Percentiles rank a stretch among this genome's conserved stretches.
Evolutionary conservation across 1,140 invertebrate genomes (phyloP).

Genomic region (Drosophila serrata): DNA sequence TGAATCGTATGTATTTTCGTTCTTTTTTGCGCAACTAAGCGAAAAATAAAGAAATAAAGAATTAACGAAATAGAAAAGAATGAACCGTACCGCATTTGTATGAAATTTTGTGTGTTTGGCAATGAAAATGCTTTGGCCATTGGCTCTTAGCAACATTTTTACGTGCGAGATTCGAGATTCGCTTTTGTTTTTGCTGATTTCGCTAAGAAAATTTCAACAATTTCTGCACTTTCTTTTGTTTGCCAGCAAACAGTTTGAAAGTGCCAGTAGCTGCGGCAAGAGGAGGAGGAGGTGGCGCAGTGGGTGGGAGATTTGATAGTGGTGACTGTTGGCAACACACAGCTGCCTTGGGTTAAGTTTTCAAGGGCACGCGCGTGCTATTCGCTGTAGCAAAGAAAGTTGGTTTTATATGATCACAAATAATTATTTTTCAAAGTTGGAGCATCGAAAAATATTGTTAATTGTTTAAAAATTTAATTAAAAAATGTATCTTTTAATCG

Average conservation of each 20-base stretch:
- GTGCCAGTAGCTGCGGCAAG: conserved; percentile 13
- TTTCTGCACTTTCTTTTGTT: conserved; percentile 84
- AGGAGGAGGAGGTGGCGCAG: neutral
- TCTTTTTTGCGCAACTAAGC: conserved; percentile 66
- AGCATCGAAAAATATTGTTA: neutral
- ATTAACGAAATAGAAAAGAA: conserved; percentile 28
- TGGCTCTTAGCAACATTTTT: conserved; percentile 57
- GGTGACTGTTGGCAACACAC: conserved; percentile 56
- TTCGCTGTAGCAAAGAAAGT: conserved; percentile 1
- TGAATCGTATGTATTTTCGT: conserved; percentile 28
- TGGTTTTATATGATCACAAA: neutral
- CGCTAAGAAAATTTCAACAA: conserved; percentile 75
- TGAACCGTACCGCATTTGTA: conserved; percentile 62
- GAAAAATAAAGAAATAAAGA: conserved; percentile 54
- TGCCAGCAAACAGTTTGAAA: conserved; percentile 71
- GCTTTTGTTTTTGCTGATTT: conserved; percentile 54
- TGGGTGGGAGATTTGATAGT: neutral
- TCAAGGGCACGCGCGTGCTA: conserved; percentile 80
- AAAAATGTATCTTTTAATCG: too few relatives aligned
- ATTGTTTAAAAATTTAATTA: too few relatives aligned
- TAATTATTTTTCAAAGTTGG: neutral
- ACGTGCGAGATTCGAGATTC: conserved; percentile 63
- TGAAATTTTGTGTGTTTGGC: conserved; percentile 71
- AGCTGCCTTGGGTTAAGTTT: conserved; percentile 75
- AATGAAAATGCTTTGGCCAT: conserved; percentile 71